Base-by-base conservation (phyloP, 35 echinoderm and acorn worm species). In the Chiridota heheva region DNA sequence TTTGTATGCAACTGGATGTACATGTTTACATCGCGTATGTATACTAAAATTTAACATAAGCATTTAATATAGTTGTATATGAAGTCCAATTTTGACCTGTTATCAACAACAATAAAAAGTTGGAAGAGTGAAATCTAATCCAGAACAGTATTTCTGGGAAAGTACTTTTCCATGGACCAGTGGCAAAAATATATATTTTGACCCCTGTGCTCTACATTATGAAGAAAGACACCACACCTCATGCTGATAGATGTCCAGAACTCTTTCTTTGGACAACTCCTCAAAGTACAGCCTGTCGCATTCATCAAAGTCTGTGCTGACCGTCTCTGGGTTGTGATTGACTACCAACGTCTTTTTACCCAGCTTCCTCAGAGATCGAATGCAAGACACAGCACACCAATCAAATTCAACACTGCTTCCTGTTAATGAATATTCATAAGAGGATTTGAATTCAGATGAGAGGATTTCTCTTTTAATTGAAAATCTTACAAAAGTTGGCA, bases 291-390 rank as follows among this genome's bases (percentile, higher is more conserved):
- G 89, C 12, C 89, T 53, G 67, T 97, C 94, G 42, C 94, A 98
- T 62, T 98, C 94, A 81, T 98, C 94, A 85, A 98, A 98, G 55
- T 98, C 94, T 64, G 94, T 98, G 51, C 94, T 98, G 80, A 98
- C 94, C 18, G 94, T 98, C 75, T 91, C 94, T 25, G 94, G 94
- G 94, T 97, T 97, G 70, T 97, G 94, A 56, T 97, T 97, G 12
- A 91, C 88, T 40, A 97, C 80, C 6, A 97, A 60, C 0, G 94
- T 97, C 72, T 88, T 97, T 6, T 81, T 88, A 2, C 94, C 94
- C 88, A 97, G 79, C 40, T 91, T 89, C 18, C 94, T 70, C 0
- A 98, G 80, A 49, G 94, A 98, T 7, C 94, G 88, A 56, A 98
- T 98, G 42, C 94, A 92, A 42, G 94, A 98, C 47, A 97, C 94